Evolutionary conservation across 1,140 invertebrate species (phyloP), one percentile per base, ranked within the genome.

Genomic region (Heliconius hewitsoni): DNA sequence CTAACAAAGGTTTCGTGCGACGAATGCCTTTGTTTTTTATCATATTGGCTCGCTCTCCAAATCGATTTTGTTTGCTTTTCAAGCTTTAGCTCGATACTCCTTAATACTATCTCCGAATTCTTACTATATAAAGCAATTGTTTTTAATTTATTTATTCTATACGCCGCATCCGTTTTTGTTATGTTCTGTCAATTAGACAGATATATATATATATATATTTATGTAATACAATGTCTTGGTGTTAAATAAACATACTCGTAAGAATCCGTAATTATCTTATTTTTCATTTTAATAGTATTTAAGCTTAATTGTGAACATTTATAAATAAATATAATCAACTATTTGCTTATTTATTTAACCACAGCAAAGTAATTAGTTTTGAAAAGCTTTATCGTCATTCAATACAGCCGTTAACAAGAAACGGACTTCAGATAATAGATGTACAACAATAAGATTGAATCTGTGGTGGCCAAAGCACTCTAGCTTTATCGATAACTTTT

Each of bases 11-110:
- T 81, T 83, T 81, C 86, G 81, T 81, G 83, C 76, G 82, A 83
- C 74, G 83, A 73, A 84, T 84, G 74, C 82, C 83, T 85, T 87
- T 84, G 83, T 86, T 84, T 86, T 87, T 87, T 83, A 52, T 52
- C 50, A 18, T 19, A 18, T 71, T 30, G 37, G 76, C 71, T 77
- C 27, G 73, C 50, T 52, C 60, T 79, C 80, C 76, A 76, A 83
- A 80, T 82, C 74, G 76, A 80, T 73, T 34, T 34, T 80, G 73
- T 75, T 66, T 66, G 60, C 23, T 66, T 66, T 66, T 66, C 30
- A 66, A 66, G 16, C 60, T 66, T 66, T 66, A 66, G 60, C 60
- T 30, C 27, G 60, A 66, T 66, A 30, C 60, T 27, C 27, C 30
- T 30, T 30, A 66, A 66, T 66, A 52, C 50, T 46, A 46, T 46